Conservation (phyloP, 2,113 vertebrate genomes). For the Notiomystis cincta region DNA sequence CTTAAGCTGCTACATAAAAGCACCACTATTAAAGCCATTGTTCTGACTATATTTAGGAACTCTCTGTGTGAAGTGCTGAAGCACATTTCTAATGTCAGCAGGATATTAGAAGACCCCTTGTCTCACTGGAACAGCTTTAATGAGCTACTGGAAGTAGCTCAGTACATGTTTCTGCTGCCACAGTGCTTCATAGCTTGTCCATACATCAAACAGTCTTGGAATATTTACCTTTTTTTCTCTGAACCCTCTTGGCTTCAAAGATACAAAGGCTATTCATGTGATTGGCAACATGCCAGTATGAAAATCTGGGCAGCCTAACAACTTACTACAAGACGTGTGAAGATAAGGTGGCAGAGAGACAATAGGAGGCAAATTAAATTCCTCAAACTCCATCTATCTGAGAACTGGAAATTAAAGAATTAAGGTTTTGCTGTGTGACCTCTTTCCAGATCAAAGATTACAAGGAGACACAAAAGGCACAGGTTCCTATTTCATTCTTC, state of each 20-base stretch:
- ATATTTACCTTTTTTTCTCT: slow-evolving; percentile 17
- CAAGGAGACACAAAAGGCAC: neutral
- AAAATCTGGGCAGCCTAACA: slow-evolving; percentile 11
- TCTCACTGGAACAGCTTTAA: slow-evolving; percentile 38
- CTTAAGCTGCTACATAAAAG: neutral
- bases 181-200: neutral
- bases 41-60: slow-evolving; percentile 11
- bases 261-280: neutral
- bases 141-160: slow-evolving; percentile 24
- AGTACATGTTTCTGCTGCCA: neutral
- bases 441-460: slow-evolving; percentile 9
- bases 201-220: slow-evolving; percentile 5
- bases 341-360: slow-evolving; percentile 1
- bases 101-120: slow-evolving; percentile 24
- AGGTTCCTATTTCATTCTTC: neutral
- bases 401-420: slow-evolving; percentile 1
- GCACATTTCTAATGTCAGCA: slow-evolving; percentile 14
- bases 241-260: neutral
- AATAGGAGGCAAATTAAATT: slow-evolving; percentile 47
- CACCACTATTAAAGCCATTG: neutral
- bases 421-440: neutral
- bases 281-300: neutral
- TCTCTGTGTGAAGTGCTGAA: neutral
- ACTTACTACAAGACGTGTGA: neutral
- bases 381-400: neutral